Conservation (phyloP, 2,113 vertebrate species). For the Chloebia gouldiae region DNA sequence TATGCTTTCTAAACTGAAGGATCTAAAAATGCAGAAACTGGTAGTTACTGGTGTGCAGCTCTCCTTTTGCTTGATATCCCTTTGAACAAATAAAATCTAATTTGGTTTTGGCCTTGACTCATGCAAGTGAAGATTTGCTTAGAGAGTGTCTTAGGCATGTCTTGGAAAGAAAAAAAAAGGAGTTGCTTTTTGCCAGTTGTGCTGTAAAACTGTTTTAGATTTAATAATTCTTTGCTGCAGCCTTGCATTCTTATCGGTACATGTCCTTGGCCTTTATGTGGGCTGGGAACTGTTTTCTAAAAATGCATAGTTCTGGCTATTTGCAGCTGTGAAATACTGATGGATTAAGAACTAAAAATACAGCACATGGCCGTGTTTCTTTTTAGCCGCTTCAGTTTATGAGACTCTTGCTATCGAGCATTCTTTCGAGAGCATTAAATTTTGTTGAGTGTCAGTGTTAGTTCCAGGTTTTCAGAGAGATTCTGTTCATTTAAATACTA, state of each 20-base stretch:
- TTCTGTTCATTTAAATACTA: background rate
- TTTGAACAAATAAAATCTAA: background rate
- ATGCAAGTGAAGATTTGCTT: background rate
- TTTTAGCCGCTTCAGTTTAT: background rate
- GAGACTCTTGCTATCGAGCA: background rate
- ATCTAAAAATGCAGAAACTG: background rate
- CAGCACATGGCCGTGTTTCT: constrained; percentile 13
- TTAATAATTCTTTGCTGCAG: background rate
- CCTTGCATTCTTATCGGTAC: constrained; percentile 9
- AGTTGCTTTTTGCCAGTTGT: background rate
- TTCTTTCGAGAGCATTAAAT: background rate
- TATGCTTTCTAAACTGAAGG: background rate
- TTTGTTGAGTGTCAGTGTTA: background rate
- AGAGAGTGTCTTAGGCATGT: background rate
- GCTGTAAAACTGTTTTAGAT: background rate
- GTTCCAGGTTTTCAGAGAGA: background rate
- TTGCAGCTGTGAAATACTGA: constrained; percentile 59
- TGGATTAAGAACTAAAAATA: constrained; percentile 65
- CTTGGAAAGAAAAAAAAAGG: background rate
- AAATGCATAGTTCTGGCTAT: constrained; percentile 55
- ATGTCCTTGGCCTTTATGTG: constrained; percentile 46
- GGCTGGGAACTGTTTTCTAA: constrained; percentile 55
- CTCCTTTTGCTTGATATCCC: background rate
- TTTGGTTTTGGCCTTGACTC: background rate
- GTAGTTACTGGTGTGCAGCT: background rate